Evolutionary conservation across 2,797 vertebrate genomes (phyloP).

Genomic region (Danio albolineatus): DNA sequence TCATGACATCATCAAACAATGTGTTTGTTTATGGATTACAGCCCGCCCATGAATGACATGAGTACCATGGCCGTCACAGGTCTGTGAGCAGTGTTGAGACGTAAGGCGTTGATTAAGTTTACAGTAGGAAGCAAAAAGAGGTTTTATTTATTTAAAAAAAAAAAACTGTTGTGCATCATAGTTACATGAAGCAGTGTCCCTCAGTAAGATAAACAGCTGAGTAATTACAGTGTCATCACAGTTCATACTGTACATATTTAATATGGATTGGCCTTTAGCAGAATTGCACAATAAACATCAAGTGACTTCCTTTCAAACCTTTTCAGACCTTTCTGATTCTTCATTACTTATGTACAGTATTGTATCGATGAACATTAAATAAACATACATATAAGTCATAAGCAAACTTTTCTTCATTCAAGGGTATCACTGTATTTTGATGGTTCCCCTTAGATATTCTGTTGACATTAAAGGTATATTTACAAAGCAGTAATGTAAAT

Average conservation of each 20-base stretch:
- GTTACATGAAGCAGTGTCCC: neutral
- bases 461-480: no score
- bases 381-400: neutral
- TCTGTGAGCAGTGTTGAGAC: neutral
- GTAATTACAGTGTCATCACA: neutral
- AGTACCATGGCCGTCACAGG: neutral
- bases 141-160: neutral
- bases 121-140: neutral
- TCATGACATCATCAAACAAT: neutral
- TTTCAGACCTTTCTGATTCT: neutral
- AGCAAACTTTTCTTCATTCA: neutral
- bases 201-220: neutral
- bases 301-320: neutral
- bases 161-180: neutral
- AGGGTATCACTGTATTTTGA: no score
- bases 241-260: neutral
- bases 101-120: neutral
- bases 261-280: neutral
- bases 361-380: neutral
- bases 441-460: no score
- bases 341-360: neutral
- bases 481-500: no score
- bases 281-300: neutral
- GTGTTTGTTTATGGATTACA: conserved; percentile 18
- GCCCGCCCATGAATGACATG: neutral